Conservation (phyloP, 2,113 vertebrate genomes). For the Parus major region DNA sequence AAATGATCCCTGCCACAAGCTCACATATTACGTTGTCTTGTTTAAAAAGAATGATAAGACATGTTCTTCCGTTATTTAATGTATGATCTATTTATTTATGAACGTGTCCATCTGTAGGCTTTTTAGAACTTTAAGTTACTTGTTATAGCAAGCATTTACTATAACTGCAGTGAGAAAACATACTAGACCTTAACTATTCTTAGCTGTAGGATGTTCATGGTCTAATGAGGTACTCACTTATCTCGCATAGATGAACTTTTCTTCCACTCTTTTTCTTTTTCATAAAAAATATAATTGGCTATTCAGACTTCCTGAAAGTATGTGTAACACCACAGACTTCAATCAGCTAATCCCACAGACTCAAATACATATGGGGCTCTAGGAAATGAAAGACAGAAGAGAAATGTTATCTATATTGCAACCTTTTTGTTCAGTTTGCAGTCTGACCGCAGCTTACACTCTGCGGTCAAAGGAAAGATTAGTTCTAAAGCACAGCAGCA, state of each 20-base stretch:
- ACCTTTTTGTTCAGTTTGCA: constrained; percentile 20
- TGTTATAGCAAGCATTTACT: neutral
- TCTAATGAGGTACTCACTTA: neutral
- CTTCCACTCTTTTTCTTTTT: neutral
- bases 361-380: neutral
- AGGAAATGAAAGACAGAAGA: constrained; percentile 13
- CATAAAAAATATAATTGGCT: constrained; percentile 15
- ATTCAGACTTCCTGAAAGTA: constrained; percentile 2
- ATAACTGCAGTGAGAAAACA: neutral
- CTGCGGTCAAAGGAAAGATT: neutral
- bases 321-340: constrained; percentile 1
- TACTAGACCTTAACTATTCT: neutral
- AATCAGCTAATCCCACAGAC: neutral
- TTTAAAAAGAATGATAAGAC: neutral
- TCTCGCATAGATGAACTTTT: neutral
- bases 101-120: neutral
- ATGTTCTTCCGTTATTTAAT: neutral
- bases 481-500: constrained; percentile 44
- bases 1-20: rapidly evolving
- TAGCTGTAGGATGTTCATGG: neutral
- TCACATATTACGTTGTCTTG: rapidly evolving
- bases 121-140: neutral
- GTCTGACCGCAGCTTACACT: neutral
- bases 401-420: neutral
- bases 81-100: neutral